Evolutionary conservation across 2,888 invertebrate genomes (phyloP).

Genomic region (Rutpela maculata): DNA sequence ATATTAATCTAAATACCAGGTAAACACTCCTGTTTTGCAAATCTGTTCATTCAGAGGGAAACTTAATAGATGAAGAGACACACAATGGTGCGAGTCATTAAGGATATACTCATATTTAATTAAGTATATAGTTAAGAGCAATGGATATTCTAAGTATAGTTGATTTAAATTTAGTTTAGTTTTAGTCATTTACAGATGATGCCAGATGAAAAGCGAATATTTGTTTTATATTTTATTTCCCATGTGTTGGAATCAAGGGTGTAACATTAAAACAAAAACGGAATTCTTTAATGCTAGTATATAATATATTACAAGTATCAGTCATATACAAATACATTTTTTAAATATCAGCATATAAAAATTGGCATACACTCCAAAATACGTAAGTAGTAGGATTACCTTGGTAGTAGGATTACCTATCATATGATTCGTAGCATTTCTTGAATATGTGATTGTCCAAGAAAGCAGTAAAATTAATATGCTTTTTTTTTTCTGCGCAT

Average conservation of each 20-base stretch:
- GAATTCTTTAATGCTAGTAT: constrained; percentile 26
- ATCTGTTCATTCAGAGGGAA: no score
- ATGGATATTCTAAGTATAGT: no score
- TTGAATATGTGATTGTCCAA: neutral
- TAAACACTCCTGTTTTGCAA: no score
- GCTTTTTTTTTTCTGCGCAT: no score
- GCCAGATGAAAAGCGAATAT: neutral
- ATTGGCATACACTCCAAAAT: constrained; percentile 52
- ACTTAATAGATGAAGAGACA: no score
- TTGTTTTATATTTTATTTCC: neutral
- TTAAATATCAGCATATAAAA: constrained; percentile 46
- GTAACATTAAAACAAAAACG: neutral
- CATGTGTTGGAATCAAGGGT: neutral
- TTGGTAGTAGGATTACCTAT: no score
- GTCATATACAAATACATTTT: constrained; percentile 69
- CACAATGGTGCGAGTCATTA: no score
- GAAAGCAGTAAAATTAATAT: neutral
- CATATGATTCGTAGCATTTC: neutral
- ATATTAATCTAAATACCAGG: no score
- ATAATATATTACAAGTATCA: constrained; percentile 69
- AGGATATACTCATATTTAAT: no score
- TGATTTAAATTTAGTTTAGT: no score
- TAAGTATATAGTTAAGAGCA: no score
- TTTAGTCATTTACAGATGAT: no score
- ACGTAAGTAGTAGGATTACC: constrained; percentile 15